These are phyloP conservation scores for Agelas oroides DNA, from an alignment of 37 sponge, comb jelly and placozoan genomes.

Conservation along the genomic window DNA sequence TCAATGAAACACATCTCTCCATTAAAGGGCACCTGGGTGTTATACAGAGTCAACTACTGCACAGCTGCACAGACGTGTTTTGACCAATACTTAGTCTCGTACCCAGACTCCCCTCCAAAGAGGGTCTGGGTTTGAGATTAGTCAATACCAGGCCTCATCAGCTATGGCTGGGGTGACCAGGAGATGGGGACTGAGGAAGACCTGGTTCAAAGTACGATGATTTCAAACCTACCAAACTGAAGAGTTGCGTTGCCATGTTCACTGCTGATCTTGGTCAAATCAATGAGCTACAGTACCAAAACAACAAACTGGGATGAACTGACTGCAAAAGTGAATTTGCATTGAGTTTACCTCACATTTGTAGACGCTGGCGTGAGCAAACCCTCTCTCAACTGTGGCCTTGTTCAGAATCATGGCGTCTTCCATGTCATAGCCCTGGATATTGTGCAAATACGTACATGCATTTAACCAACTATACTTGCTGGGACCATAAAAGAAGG, in stretches of 20 bases:
- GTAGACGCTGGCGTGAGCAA: conserved; percentile 92
- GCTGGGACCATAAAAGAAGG: too few relatives aligned
- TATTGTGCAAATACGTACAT: too few relatives aligned
- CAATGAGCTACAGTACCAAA: conserved; percentile 34
- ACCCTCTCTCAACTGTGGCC: conserved; percentile 93
- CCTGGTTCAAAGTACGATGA: too few relatives aligned
- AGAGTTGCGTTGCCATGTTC: conserved; percentile 18
- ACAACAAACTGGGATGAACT: neutral
- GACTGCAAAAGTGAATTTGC: neutral
- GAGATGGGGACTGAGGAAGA: too few relatives aligned
- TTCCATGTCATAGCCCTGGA: conserved; percentile 99
- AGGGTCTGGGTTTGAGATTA: too few relatives aligned
- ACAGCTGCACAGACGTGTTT: neutral
- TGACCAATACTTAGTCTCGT: too few relatives aligned
- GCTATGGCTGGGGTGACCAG: too few relatives aligned
- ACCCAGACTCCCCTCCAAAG: too few relatives aligned
- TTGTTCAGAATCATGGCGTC: conserved; percentile 99
- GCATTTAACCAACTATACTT: too few relatives aligned
- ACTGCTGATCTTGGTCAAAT: conserved; percentile 31
- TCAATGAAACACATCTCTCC: neutral
- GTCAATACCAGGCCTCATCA: too few relatives aligned
- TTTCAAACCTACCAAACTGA: conserved; percentile 25
- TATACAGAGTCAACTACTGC: too few relatives aligned
- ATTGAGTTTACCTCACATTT: conserved; percentile 74
- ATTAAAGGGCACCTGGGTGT: too few relatives aligned